Evolutionary conservation across 2,797 vertebrate species (phyloP), one percentile per base, ranked within the genome.

Genomic region (Lutjanus argentimaculatus): DNA sequence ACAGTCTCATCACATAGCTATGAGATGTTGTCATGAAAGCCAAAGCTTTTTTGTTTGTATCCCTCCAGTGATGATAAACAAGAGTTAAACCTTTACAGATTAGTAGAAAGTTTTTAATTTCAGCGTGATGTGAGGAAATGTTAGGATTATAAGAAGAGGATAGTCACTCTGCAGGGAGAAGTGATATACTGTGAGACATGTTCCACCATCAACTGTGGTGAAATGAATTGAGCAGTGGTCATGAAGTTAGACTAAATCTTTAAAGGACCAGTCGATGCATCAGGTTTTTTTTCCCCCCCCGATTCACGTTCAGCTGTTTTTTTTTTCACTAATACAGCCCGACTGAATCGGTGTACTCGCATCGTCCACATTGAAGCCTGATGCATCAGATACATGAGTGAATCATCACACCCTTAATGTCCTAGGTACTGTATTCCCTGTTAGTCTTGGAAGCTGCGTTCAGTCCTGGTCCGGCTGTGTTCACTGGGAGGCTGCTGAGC

Each of bases 1-100:
- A 4, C 66, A 17, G 43, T 21, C 42, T 77, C 77, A 42, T 48
- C 48, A 14, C 75, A 75, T 51, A 74, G 72, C 63, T 62, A 52
- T 74, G 68, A 71, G 65, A 61, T 68, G 78, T 19, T 59, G 63
- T 78, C 77, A 76, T 72, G 22, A 77, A 57, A 66, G 12, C 51
- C 55, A 22, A 40, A 14, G 55, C 22, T 45, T 67, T 45, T 61
- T 49, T 56, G 42, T 68, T 45, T 57, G 13, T 17, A 49, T 17
- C 56, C 40, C 48, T 55, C 42, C 21, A 71, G 53, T 69, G 12
- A 42, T 53, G 49, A 67, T 22, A 65, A 65, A 43, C 12, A 57
- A 66, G 64, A 36, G 5, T 59, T 77, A 17, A 6, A 79, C 68
- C 61, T 52, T 74, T 8, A 72, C 67, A 72, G n/a, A 42, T 63